Conservation (phyloP, 2,797 vertebrate genomes). For the Urosaurus nigricauda region DNA sequence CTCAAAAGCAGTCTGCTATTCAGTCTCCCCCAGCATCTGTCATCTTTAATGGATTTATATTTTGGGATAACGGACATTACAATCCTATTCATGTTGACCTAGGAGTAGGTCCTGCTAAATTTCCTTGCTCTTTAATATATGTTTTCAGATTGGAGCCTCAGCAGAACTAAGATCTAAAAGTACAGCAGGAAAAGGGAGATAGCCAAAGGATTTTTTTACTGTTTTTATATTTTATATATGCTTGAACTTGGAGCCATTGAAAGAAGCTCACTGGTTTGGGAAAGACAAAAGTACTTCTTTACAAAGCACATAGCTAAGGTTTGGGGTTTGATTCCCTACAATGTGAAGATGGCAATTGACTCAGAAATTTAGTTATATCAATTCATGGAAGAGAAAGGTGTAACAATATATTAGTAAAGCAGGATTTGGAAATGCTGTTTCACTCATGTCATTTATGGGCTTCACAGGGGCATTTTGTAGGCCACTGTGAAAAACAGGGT, state of each 20-base stretch:
- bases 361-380: not conserved
- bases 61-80: not conserved
- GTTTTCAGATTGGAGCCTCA: not conserved
- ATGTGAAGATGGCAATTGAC: not conserved
- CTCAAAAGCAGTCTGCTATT: not conserved
- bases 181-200: not conserved
- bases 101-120: not conserved
- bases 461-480: too few species aligned
- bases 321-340: not conserved
- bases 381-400: not conserved
- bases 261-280: not conserved
- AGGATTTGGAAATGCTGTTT: too few species aligned
- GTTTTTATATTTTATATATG: too few species aligned
- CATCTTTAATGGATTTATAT: not conserved
- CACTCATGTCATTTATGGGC: too few species aligned
- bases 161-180: not conserved
- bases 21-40: not conserved
- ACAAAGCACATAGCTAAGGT: not conserved
- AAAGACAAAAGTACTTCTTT: not conserved
- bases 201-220: not conserved
- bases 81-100: not conserved
- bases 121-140: not conserved
- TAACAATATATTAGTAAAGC: too few species aligned
- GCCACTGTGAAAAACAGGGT: too few species aligned
- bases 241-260: not conserved